Evolutionary conservation across 2,113 vertebrate species (phyloP).

Genomic region (Silurus meridionalis): DNA sequence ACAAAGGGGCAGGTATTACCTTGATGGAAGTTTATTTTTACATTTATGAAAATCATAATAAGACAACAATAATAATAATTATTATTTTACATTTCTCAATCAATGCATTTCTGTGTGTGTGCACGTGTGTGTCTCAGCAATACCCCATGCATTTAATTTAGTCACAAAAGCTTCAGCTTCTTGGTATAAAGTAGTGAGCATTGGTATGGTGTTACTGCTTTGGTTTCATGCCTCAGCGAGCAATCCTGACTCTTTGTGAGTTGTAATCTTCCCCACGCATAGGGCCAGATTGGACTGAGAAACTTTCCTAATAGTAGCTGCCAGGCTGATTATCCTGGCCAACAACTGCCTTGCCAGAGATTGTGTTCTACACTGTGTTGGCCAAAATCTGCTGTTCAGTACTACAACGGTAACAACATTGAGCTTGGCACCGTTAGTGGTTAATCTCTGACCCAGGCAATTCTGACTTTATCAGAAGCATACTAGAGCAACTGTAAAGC

Average conservation of each 20-base stretch:
- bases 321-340: slow-evolving; percentile 21
- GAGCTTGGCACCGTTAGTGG: not conserved
- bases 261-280: slow-evolving; percentile 13
- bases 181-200: not conserved
- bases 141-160: not conserved
- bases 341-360: slow-evolving; percentile 13
- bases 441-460: slow-evolving; percentile 16
- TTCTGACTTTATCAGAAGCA: not conserved
- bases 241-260: not conserved
- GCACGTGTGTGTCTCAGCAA: not conserved
- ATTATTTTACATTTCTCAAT: too few relatives aligned
- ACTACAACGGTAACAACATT: slow-evolving; percentile 2
- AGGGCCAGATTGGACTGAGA: not conserved
- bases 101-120: not conserved
- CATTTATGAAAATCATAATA: not conserved
- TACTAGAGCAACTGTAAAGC: not conserved
- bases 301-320: slow-evolving; percentile 11
- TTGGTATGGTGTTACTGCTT: not conserved
- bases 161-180: not conserved
- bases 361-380: not conserved
- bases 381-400: slow-evolving; percentile 8
- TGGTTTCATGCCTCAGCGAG: not conserved
- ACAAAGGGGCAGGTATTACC: not conserved
- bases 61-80: not conserved
- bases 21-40: not conserved